Evolutionary conservation across 64 coral and sea anemone genomes (phyloP), one percentile per base, ranked within the genome.

Genomic region (Stichodactyla mertensii): DNA sequence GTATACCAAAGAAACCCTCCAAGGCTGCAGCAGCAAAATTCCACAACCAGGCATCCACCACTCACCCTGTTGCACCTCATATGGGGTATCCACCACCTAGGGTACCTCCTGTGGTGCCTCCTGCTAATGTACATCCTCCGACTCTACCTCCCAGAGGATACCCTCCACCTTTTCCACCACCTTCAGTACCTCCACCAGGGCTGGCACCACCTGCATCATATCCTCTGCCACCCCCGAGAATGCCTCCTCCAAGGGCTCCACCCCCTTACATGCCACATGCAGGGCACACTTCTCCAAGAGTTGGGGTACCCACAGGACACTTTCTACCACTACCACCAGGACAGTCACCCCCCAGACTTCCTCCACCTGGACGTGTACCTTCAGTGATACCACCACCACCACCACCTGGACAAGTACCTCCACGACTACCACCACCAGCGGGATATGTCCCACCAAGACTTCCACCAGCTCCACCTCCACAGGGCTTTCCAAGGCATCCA

Each of bases 101-200:
- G 59, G 55, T 93, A 51, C 71, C 56, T 53, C 83, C 84, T 16
- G 26, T 58, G 8, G 14, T 87, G 19, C 77, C 79, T 26, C 85
- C 58, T 6, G 23, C 27, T 26, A 53, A 60, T 16, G 57, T 77
- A 82, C 78, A 71, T 55, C 83, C 87, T 57, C 85, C 88, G 4
- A 28, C 28, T 54, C 20, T 85, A 54, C 86, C 81, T 77, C 84
- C 77, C 12, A 77, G 13, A 77, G 12, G 85, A 14, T n/a, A 12
- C 18, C 74, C 74, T 22, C 27, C 78, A 10, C 57, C 59, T 1
- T 77, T 15, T 24, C 85, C 59, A 16, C 85, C 77, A 7, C 84
- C 89, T 7, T 24, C 71, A 24, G 22, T 86, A 57, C 84, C 89
- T 26, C 85, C 77, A 8, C 84, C 89, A 24, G 53, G 77, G 6